These are phyloP conservation scores for Arctia plantaginis DNA, from an alignment of 2,888 invertebrate species.

Conservation along the genomic window DNA sequence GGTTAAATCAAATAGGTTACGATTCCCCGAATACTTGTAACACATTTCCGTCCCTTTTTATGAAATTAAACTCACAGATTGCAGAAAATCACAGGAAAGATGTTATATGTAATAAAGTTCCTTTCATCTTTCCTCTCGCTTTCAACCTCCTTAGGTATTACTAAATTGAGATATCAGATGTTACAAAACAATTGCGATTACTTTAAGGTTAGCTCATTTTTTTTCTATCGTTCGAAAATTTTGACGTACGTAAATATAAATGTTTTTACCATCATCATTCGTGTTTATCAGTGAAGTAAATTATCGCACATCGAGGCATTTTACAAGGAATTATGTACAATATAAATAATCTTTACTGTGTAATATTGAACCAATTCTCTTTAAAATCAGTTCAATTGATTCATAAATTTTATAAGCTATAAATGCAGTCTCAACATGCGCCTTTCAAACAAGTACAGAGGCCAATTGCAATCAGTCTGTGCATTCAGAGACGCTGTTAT, in stretches of 20 bases:
- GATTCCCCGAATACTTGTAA: not conserved
- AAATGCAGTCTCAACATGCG: slow-evolving; percentile 27
- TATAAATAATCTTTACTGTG: not conserved
- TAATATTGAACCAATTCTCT: slow-evolving; percentile 13
- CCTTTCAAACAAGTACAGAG: slow-evolving; percentile 22
- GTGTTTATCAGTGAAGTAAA: no score
- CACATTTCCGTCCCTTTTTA: not conserved
- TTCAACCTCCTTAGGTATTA: not conserved
- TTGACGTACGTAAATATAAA: not conserved
- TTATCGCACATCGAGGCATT: not conserved
- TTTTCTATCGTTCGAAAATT: not conserved
- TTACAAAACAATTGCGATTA: no score
- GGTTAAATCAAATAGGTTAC: not conserved
- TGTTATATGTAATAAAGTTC: not conserved
- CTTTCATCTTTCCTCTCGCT: not conserved
- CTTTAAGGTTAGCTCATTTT: not conserved
- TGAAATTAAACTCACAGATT: not conserved
- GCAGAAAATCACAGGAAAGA: not conserved
- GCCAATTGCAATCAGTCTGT: slow-evolving; percentile 45
- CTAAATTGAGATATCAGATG: no score
- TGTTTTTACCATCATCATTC: not conserved
- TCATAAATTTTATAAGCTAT: slow-evolving; percentile 17
- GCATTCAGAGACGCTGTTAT: slow-evolving; percentile 43
- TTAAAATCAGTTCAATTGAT: slow-evolving; percentile 21
- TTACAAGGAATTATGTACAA: not conserved